Conservation (phyloP, 2,888 invertebrate species). For the Diarsia rubi region DNA sequence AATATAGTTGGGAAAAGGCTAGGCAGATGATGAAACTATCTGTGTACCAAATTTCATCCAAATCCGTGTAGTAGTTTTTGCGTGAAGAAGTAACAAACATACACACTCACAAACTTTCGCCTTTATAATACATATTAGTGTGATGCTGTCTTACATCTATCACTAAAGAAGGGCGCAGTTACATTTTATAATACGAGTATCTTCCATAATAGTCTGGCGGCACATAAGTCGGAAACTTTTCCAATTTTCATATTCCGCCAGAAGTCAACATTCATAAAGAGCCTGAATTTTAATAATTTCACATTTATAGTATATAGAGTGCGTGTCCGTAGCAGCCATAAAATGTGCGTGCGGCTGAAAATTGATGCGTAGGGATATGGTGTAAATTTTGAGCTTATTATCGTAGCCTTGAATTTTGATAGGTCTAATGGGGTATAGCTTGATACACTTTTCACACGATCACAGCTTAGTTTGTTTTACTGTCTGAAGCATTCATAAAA, state of each 20-base stretch:
- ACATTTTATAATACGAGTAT: slow-evolving; percentile 68
- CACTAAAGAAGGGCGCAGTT: slow-evolving; percentile 42
- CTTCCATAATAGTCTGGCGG: slow-evolving; percentile 61
- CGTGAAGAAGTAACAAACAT: not conserved
- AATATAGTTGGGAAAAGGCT: too few relatives aligned
- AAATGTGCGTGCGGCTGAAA: slow-evolving; percentile 83
- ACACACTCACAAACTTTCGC: not conserved
- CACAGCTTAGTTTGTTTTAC: slow-evolving; percentile 52
- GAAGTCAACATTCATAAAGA: slow-evolving; percentile 80
- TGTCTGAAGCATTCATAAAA: slow-evolving; percentile 45
- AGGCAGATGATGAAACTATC: not conserved
- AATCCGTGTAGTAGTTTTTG: not conserved
- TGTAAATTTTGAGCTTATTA: slow-evolving; percentile 85
- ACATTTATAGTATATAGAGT: slow-evolving; percentile 81
- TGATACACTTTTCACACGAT: slow-evolving; percentile 73
- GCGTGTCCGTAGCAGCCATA: slow-evolving; percentile 82
- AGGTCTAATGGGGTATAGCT: slow-evolving; percentile 73
- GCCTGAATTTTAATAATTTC: slow-evolving; percentile 84
- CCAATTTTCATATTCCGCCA: slow-evolving; percentile 79
- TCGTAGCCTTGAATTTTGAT: slow-evolving; percentile 81
- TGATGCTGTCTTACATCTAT: slow-evolving; percentile 35
- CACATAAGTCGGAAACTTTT: slow-evolving; percentile 77
- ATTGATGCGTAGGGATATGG: slow-evolving; percentile 83
- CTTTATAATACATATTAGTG: not conserved
- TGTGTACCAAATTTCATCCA: not conserved